Percentiles rank a stretch among this genome's conserved stretches.
Conservation (phyloP, 2,888 invertebrate genomes). For the Drosophila nigricruria region DNA sequence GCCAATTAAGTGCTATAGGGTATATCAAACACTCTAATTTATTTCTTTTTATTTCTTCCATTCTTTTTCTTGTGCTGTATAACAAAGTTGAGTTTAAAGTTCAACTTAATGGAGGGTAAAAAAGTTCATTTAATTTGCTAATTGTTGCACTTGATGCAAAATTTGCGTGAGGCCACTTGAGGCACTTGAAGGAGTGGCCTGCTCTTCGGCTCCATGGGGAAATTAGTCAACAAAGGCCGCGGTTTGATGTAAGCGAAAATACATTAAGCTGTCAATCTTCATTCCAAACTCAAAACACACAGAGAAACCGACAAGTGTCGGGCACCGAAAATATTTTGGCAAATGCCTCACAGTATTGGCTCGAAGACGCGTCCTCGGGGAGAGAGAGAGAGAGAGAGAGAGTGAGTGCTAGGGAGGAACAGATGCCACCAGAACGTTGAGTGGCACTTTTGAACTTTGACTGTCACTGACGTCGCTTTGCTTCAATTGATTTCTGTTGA, state of each 20-base stretch:
- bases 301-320: slow-evolving; percentile 47
- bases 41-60: neutral
- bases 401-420: neutral
- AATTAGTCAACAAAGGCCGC: slow-evolving; percentile 66
- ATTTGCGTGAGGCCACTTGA: slow-evolving; percentile 61
- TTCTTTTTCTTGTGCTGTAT: neutral
- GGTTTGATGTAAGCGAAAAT: slow-evolving; percentile 64
- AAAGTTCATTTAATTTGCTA: slow-evolving; percentile 70
- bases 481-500: slow-evolving; percentile 68
- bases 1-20: neutral
- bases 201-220: slow-evolving; percentile 47
- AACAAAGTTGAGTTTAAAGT: slow-evolving; percentile 42
- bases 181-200: slow-evolving; percentile 51
- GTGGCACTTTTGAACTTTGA: slow-evolving; percentile 79
- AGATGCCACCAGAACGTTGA: slow-evolving; percentile 54
- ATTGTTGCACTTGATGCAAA: slow-evolving; percentile 74
- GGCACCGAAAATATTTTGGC: slow-evolving; percentile 69
- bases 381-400: neutral
- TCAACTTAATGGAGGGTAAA: slow-evolving; percentile 24
- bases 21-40: neutral
- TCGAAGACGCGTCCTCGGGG: slow-evolving; percentile 9
- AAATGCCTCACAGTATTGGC: slow-evolving; percentile 35
- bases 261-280: slow-evolving; percentile 80
- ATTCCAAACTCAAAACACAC: slow-evolving; percentile 46
- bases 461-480: slow-evolving; percentile 59